phyloP scores from a whole-genome alignment of 2,113 vertebrate species.

The Sturnus vulgaris region DNA sequence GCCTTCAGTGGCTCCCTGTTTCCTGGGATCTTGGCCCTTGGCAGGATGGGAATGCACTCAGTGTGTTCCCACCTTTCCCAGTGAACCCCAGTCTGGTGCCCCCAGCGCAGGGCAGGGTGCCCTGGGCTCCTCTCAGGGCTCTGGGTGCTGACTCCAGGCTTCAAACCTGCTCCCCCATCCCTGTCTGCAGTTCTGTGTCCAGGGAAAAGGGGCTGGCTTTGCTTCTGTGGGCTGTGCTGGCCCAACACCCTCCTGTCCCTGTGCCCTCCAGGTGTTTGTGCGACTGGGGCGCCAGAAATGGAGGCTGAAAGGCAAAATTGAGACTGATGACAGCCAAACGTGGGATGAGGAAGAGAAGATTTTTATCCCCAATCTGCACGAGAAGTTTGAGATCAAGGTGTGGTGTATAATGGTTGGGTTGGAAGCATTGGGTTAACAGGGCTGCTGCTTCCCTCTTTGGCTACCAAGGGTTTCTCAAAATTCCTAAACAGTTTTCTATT shows the following conservation, averaged over 20 bases:
- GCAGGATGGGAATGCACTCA: background rate
- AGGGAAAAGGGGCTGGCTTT: background rate
- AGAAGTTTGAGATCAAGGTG: conserved; percentile 95
- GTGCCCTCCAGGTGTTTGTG: conserved; percentile 80
- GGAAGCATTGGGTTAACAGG: background rate
- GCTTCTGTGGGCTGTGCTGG: background rate
- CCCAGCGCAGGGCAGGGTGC: background rate
- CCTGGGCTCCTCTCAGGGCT: background rate
- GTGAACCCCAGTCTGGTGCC: background rate
- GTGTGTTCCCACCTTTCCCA: background rate
- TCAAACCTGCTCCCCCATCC: background rate
- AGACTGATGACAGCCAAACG: conserved; percentile 87
- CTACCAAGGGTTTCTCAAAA: background rate
- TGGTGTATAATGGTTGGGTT: conserved; percentile 15
- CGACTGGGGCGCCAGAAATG: conserved; percentile 89
- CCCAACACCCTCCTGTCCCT: fast-evolving
- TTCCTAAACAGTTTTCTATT: background rate
- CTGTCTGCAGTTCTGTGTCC: too few relatives aligned
- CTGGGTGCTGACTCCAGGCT: background rate
- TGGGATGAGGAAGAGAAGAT: conserved; percentile 92
- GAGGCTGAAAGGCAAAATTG: conserved; percentile 88
- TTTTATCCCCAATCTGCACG: conserved; percentile 87
- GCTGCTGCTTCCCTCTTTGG: background rate
- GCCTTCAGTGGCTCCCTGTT: background rate
- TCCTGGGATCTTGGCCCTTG: background rate